Evolutionary conservation across 2,797 vertebrate genomes (phyloP), one percentile per base, ranked within the genome.

Genomic region (Megaceryle alcyon): DNA sequence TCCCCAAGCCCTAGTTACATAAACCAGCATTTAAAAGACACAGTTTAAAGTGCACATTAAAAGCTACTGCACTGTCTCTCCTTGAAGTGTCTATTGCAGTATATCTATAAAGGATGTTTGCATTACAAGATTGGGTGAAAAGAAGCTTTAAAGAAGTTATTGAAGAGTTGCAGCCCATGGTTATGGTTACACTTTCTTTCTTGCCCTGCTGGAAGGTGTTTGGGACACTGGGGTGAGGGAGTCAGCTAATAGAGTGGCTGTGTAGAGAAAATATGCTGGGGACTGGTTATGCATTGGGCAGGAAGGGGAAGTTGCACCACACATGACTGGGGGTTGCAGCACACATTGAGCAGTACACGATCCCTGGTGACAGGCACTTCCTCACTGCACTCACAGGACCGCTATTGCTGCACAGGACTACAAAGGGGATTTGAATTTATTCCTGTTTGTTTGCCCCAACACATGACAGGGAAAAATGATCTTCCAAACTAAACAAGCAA

Each of bases 241-340:
- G 9, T 65, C 64, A 33, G 17, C 33, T 14, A 19, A 28, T 51
- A 57, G 61, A 15, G 43, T 4, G 3, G 3, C 64, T 33, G 4
- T 2, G 20, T 46, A 63, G 44, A 37, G 63, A 79, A 71, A 59
- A 46, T 15, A 25, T 88, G 28, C 43, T 33, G 66, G 22, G 26
- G 37, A 16, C 21, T 3, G 59, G 44, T 23, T n/a, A 44, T 72
- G 82, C 31, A 12, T 23, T 53, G 20, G 73, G n/a, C 82, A 89
- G 92, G 89, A 94, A 88, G 70, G 80, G 82, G 90, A 96, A 83
- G 86, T 46, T 92, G 46, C 59, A 66, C 66, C 63, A 25, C 15
- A 33, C 1, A 11, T 90, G 83, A n/a, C 76, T 28, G 41, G 17
- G 71, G 88, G 86, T 94, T 91, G 83, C 26, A 6, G 94, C 82